Evolutionary conservation across 2,888 invertebrate genomes (phyloP).

Genomic region (Melinaea marsaeus): DNA sequence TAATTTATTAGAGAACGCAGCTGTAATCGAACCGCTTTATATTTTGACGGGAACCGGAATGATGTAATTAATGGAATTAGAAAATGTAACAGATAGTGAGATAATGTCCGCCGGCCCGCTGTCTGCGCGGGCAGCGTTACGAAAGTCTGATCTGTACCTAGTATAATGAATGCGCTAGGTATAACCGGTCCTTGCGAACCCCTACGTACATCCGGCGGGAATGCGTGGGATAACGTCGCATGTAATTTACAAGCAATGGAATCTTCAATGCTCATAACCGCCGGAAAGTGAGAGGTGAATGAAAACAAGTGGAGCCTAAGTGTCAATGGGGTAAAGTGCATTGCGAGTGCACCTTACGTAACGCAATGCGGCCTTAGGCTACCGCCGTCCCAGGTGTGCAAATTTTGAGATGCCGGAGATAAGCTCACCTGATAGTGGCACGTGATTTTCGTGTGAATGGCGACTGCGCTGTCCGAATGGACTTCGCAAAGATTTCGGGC

Average conservation of each 20-base stretch:
- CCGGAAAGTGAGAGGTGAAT: constrained; percentile 61
- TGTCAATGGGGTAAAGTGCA: constrained; percentile 54
- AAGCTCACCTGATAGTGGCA: constrained; percentile 83
- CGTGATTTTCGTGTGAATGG: constrained; percentile 79
- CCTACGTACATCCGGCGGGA: constrained; percentile 75
- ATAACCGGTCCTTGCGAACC: constrained; percentile 69
- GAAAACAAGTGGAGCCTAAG: constrained; percentile 51
- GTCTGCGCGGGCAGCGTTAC: constrained; percentile 68
- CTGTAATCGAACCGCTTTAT: constrained; percentile 53
- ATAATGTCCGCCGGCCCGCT: constrained; percentile 66
- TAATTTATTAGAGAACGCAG: constrained; percentile 66
- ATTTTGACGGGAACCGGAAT: constrained; percentile 61
- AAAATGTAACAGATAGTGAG: constrained; percentile 68
- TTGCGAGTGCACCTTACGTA: constrained; percentile 55
- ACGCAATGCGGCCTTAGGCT: constrained; percentile 44
- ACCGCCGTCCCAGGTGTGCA: constrained; percentile 49
- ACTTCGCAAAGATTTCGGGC: constrained; percentile 87
- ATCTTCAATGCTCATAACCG: constrained; percentile 48
- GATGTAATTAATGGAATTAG: constrained; percentile 72
- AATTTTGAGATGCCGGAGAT: constrained; percentile 39
- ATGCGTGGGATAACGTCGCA: constrained; percentile 64
- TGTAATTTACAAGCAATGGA: constrained; percentile 57
- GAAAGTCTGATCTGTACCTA: constrained; percentile 52
- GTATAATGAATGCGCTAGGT: constrained; percentile 49
- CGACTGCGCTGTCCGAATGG: constrained; percentile 81